A percentile compares a stretch with the other conserved stretches of the same genome.
Evolutionary conservation across 2,888 invertebrate genomes (phyloP).

Genomic region (Eilema caniola): DNA sequence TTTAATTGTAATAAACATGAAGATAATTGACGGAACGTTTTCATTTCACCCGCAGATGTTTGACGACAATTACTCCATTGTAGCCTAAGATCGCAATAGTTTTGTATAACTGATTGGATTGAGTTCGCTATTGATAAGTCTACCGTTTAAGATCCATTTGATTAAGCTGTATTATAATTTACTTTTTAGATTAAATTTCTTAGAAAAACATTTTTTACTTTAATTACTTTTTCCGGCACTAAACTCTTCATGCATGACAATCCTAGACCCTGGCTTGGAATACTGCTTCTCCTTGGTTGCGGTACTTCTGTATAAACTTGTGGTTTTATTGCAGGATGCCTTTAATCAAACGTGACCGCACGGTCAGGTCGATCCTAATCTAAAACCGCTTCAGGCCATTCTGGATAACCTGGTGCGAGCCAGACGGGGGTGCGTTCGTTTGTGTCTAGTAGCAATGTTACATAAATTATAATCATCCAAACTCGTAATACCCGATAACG

Average conservation of each 20-base stretch:
- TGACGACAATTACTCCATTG: slow-evolving; percentile 39
- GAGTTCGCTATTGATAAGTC: slow-evolving; percentile 59
- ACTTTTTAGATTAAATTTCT: slow-evolving; percentile 70
- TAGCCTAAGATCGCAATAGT: slow-evolving; percentile 47
- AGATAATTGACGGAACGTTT: slow-evolving; percentile 65
- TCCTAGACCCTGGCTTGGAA: slow-evolving; percentile 56
- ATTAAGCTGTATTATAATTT: slow-evolving; percentile 65
- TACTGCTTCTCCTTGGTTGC: slow-evolving; percentile 65
- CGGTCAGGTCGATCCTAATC: slow-evolving; percentile 36
- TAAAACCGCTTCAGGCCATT: slow-evolving; percentile 37
- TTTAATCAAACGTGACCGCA: slow-evolving; percentile 37
- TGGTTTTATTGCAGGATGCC: slow-evolving; percentile 60
- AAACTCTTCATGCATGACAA: slow-evolving; percentile 63
- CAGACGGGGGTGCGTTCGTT: slow-evolving; percentile 47
- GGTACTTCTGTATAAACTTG: slow-evolving; percentile 56
- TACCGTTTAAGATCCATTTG: slow-evolving; percentile 57
- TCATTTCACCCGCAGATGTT: slow-evolving; percentile 63
- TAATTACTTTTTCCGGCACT: slow-evolving; percentile 58
- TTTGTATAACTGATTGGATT: slow-evolving; percentile 53
- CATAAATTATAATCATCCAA: slow-evolving; percentile 28
- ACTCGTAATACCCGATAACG: slow-evolving; percentile 39
- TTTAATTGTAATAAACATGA: slow-evolving; percentile 67
- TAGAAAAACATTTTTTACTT: slow-evolving; percentile 57
- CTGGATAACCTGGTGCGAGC: slow-evolving; percentile 5
- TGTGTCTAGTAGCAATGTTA: slow-evolving; percentile 26